phyloP scores from a whole-genome alignment of 2,888 invertebrate genomes.

The Serripes groenlandicus region DNA sequence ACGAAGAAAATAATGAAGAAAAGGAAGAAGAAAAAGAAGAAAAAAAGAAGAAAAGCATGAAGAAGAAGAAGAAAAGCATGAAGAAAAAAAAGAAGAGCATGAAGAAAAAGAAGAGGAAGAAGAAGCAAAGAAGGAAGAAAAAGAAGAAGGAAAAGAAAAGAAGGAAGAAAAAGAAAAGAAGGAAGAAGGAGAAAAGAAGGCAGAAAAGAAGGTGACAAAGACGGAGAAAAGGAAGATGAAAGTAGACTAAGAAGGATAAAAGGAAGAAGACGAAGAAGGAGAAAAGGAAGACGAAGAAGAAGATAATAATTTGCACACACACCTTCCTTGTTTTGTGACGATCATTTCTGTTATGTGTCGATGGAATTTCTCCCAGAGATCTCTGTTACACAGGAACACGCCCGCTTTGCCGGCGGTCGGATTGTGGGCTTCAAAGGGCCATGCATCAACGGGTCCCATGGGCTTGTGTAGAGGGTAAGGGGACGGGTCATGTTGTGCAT shows the following conservation, averaged over 20 bases:
- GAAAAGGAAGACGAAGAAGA: neutral
- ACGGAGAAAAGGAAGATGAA: neutral
- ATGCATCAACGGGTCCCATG: neutral
- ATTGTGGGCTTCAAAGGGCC: neutral
- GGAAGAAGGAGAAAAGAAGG: neutral
- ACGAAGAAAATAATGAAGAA: neutral
- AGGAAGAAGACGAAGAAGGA: neutral
- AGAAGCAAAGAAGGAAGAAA: neutral
- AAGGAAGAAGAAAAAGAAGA: neutral
- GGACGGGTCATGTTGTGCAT: neutral
- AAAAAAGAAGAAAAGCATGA: neutral
- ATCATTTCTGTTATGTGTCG: constrained; percentile 85
- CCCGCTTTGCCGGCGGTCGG: constrained; percentile 34
- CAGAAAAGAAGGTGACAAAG: neutral
- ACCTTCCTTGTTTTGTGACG: constrained; percentile 49
- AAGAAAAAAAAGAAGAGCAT: neutral
- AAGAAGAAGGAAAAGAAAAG: neutral
- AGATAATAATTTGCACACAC: neutral
- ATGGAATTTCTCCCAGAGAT: constrained; percentile 86
- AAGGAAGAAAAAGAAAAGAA: neutral
- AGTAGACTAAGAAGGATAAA: too few species aligned
- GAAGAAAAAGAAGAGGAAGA: neutral
- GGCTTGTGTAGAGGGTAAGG: neutral
- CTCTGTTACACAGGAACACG: constrained; percentile 83
- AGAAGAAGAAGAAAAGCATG: neutral